Evolutionary conservation across 2,797 vertebrate genomes (phyloP).

Genomic region (Microcaecilia unicolor): DNA sequence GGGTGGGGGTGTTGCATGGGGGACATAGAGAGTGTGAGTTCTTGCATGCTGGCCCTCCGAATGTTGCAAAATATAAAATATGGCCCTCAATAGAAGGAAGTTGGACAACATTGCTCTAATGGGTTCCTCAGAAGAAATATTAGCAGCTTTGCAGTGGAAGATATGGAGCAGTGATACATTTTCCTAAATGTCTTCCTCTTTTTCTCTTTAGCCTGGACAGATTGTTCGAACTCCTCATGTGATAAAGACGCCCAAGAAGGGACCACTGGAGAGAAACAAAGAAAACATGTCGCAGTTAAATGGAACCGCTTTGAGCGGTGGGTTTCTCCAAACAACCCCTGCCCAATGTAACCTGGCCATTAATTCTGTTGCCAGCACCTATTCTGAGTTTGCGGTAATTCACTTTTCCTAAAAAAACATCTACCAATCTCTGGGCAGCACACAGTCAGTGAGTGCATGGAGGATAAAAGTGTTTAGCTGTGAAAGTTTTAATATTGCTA

Average conservation of each 20-base stretch:
- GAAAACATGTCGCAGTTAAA: slow-evolving; percentile 70
- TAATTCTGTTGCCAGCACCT: slow-evolving; percentile 89
- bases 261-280: slow-evolving; percentile 62
- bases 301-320: slow-evolving; percentile 62
- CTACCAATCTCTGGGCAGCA: slow-evolving; percentile 25
- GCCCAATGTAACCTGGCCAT: slow-evolving; percentile 76
- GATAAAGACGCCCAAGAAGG: slow-evolving; percentile 44
- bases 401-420: slow-evolving; percentile 43
- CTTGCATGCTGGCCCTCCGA: no score
- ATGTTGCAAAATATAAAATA: no score
- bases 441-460: slow-evolving; percentile 15
- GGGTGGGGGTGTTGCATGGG: no score
- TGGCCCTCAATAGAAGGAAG: no score
- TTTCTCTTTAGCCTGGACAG: slow-evolving; percentile 18
- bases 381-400: slow-evolving; percentile 96
- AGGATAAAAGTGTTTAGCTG: no score
- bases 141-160: no score
- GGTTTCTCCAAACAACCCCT: slow-evolving; percentile 59
- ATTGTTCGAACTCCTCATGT: slow-evolving; percentile 16
- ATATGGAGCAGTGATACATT: no score
- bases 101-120: no score
- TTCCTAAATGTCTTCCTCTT: no score
- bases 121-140: no score
- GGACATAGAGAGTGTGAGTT: no score
- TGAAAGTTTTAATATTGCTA: no score